phyloP scores from a whole-genome alignment of 2,888 invertebrate genomes.

The Thera obeliscata region DNA sequence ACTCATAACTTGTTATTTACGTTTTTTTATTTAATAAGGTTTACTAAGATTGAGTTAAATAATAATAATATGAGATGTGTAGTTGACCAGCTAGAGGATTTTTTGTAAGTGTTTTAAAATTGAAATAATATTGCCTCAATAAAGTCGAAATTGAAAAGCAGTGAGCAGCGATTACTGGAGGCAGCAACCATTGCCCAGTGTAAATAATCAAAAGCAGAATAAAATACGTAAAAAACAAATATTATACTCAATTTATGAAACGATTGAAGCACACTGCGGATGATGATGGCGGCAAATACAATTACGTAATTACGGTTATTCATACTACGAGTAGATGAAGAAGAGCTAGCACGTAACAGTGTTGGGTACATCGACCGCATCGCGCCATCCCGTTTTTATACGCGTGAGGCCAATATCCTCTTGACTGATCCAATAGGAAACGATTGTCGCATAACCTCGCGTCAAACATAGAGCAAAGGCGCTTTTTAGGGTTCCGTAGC shows the following conservation, averaged over 20 bases:
- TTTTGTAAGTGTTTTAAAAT: no score
- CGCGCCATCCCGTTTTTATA: conserved; percentile 47
- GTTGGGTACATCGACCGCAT: conserved; percentile 59
- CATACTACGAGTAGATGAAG: conserved; percentile 34
- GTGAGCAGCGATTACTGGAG: no score
- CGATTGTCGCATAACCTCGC: not conserved
- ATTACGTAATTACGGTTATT: conserved; percentile 16
- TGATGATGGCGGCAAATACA: conserved; percentile 2
- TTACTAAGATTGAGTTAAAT: no score
- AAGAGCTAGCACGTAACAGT: conserved; percentile 32
- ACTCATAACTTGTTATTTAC: no score
- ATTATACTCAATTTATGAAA: conserved; percentile 18
- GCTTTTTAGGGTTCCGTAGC: not conserved
- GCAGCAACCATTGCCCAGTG: not conserved
- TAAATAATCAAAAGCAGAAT: not conserved
- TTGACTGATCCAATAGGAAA: conserved; percentile 27
- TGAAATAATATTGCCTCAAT: no score
- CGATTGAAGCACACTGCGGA: not conserved
- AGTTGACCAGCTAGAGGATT: no score
- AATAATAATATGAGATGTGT: no score
- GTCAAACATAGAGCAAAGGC: not conserved
- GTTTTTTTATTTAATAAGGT: no score
- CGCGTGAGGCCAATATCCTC: conserved; percentile 44
- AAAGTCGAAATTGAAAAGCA: no score
- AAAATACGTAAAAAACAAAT: conserved; percentile 10